Percentiles rank a stretch among this genome's conserved stretches.
Evolutionary conservation across 2,797 vertebrate species (phyloP).

Genomic region (Podarcis lilfordi): DNA sequence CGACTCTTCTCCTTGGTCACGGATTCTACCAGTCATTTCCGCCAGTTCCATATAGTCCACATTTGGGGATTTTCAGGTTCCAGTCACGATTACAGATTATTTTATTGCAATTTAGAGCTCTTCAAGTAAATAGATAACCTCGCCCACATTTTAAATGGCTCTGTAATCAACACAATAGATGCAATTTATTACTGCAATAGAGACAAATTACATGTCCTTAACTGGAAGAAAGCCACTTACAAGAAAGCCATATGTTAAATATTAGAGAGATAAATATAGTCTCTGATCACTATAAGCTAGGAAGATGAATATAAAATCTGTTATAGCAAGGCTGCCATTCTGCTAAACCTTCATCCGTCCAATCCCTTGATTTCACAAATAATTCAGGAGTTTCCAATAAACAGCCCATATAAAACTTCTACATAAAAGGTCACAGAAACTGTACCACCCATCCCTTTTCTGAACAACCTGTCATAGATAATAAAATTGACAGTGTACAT

Average conservation of each 20-base stretch:
- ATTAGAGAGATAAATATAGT: neutral
- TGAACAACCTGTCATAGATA: neutral
- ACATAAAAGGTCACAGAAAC: accelerated
- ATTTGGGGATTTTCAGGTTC: no score
- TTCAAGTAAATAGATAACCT: neutral
- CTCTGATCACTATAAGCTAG: neutral
- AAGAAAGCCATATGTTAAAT: neutral
- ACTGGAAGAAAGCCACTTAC: neutral
- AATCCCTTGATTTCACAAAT: neutral
- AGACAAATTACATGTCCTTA: neutral
- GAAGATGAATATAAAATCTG: neutral
- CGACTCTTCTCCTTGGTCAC: no score
- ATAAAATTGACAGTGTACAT: constrained; percentile 2
- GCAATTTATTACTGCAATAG: neutral
- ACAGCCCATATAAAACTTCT: neutral
- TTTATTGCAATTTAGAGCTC: neutral
- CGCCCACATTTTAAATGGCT: neutral
- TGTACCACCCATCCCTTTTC: neutral
- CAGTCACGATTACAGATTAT: constrained; percentile 9
- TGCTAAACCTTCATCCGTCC: neutral
- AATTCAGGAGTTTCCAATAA: constrained; percentile 11
- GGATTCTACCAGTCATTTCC: no score
- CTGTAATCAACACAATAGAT: neutral
- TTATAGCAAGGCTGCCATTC: neutral
- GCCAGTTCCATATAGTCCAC: no score